phyloP scores from a whole-genome alignment of 2,888 invertebrate genomes.

The Ephialtes manifestator region DNA sequence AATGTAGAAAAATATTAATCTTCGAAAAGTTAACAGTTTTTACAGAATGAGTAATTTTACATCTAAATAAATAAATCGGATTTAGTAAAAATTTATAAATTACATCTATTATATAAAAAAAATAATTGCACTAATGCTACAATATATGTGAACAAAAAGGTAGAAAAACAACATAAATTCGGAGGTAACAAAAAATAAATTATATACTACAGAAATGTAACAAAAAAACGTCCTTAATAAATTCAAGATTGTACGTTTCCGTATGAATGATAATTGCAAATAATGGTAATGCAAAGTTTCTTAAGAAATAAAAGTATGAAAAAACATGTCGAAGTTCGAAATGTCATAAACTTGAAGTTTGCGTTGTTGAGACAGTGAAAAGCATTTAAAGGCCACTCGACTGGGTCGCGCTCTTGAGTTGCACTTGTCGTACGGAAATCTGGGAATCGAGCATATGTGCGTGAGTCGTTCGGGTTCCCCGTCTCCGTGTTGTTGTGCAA shows the following conservation, averaged over 20 bases:
- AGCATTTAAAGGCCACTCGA: constrained; percentile 29
- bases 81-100: too few relatives aligned
- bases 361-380: not conserved
- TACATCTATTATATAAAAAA: too few relatives aligned
- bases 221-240: too few relatives aligned
- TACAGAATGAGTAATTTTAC: too few relatives aligned
- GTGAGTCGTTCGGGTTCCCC: not conserved
- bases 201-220: too few relatives aligned
- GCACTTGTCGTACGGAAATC: constrained; percentile 54
- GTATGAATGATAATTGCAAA: not conserved
- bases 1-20: too few relatives aligned
- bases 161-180: too few relatives aligned
- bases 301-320: not conserved
- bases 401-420: constrained; percentile 11
- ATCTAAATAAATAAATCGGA: too few relatives aligned
- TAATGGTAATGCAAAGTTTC: not conserved
- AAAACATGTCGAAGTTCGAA: not conserved
- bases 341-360: not conserved
- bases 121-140: too few relatives aligned
- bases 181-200: too few relatives aligned
- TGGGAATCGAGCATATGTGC: constrained; percentile 57
- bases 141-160: too few relatives aligned
- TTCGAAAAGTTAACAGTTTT: too few relatives aligned
- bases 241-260: not conserved
- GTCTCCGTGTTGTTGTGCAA: constrained; percentile 42